Conservation (phyloP, 1,140 invertebrate genomes). For the Formica selysi region DNA sequence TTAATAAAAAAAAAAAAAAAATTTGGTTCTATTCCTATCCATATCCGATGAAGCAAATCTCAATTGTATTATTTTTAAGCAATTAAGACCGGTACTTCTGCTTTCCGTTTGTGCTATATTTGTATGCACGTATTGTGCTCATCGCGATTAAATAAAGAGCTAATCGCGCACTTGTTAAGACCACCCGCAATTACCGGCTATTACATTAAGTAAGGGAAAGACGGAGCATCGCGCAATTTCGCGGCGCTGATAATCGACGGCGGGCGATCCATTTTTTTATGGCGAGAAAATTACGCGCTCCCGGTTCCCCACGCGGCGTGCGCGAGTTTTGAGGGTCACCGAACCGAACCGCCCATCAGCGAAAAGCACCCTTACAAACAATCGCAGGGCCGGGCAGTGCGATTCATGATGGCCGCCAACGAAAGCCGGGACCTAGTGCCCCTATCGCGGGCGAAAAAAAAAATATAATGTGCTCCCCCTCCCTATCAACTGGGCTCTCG, state of each 20-base stretch:
- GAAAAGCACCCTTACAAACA: slow-evolving; percentile 76
- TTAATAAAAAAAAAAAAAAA: slow-evolving; percentile 7
- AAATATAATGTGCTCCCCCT: slow-evolving; percentile 83
- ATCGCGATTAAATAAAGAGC: slow-evolving; percentile 20
- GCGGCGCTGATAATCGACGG: slow-evolving; percentile 21
- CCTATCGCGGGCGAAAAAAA: slow-evolving; percentile 73
- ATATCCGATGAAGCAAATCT: neutral
- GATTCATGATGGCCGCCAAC: slow-evolving; percentile 82
- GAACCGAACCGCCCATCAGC: slow-evolving; percentile 66
- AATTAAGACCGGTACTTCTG: too few relatives aligned
- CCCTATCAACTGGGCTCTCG: slow-evolving; percentile 70
- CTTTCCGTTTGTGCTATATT: neutral
- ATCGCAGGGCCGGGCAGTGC: slow-evolving; percentile 73
- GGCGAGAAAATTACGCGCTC: slow-evolving; percentile 53
- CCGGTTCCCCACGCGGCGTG: neutral
- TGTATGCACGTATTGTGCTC: neutral
- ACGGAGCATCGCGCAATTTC: slow-evolving; percentile 20
- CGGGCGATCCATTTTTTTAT: slow-evolving; percentile 40
- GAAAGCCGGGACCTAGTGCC: slow-evolving; percentile 65
- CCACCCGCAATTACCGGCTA: too few relatives aligned
- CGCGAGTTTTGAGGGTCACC: slow-evolving; percentile 40
- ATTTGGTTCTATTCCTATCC: neutral
- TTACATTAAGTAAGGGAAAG: too few relatives aligned
- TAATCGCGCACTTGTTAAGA: neutral
- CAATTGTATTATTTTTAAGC: neutral